Evolutionary conservation across 1,140 invertebrate species (phyloP).

Genomic region (Triops cancriformis): DNA sequence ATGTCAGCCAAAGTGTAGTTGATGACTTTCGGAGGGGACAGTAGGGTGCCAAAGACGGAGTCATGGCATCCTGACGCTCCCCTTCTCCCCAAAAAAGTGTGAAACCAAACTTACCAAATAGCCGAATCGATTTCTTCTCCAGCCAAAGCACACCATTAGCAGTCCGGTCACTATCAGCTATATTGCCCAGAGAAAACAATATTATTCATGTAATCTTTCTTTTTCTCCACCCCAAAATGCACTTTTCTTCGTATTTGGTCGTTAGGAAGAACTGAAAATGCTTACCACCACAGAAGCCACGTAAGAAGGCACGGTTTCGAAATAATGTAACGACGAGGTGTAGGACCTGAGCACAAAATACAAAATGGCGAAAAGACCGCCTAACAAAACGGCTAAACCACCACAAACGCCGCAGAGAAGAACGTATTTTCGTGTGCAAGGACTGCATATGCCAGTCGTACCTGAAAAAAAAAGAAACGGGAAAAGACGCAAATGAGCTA

Average conservation of each 20-base stretch:
- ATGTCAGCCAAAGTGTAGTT: constrained; percentile 6
- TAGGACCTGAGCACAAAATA: constrained; percentile 66
- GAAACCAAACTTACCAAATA: constrained; percentile 49
- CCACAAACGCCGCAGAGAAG: constrained; percentile 65
- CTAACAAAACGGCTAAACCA: constrained; percentile 58
- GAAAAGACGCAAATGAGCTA: neutral
- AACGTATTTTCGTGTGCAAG: constrained; percentile 54
- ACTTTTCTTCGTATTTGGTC: neutral
- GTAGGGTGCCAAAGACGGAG: neutral
- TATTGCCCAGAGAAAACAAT: constrained; percentile 26
- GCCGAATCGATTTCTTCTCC: constrained; percentile 71
- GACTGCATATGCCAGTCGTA: constrained; percentile 21
- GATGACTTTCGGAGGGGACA: neutral
- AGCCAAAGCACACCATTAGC: constrained; percentile 71
- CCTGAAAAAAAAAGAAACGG: neutral
- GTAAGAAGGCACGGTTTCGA: constrained; percentile 75
- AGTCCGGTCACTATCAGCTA: constrained; percentile 68
- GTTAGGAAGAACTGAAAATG: constrained; percentile 8
- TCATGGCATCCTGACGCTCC: neutral
- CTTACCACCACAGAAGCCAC: constrained; percentile 67
- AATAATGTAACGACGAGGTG: constrained; percentile 67
- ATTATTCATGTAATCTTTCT: neutral
- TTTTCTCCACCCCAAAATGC: neutral
- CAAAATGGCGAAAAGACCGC: constrained; percentile 62
- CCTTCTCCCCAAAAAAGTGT: neutral